Evolutionary conservation across 2,113 vertebrate genomes (phyloP).

Genomic region (Brachyhypopomus gauderio): DNA sequence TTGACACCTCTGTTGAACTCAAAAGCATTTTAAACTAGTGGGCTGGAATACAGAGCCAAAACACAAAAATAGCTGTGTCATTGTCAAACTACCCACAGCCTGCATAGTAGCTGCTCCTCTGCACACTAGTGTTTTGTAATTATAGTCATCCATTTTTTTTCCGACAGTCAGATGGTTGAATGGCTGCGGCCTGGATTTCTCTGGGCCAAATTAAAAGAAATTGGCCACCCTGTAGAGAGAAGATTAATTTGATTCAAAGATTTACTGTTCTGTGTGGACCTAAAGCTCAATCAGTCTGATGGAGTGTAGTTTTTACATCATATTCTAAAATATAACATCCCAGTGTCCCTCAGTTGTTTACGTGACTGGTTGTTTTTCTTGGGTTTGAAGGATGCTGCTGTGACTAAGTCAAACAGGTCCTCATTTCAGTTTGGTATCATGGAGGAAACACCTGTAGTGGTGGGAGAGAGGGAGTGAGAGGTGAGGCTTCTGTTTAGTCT

Average conservation of each 20-base stretch:
- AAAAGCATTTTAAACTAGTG: too few species aligned
- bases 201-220: not conserved
- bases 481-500: too few species aligned
- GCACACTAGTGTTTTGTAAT: not conserved
- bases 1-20: too few species aligned
- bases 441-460: not conserved
- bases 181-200: too few species aligned
- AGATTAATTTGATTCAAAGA: not conserved
- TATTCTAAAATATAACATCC: conserved; percentile 23
- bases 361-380: not conserved
- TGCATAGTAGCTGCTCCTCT: not conserved
- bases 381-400: not conserved
- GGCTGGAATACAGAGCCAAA: not conserved
- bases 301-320: conserved; percentile 12
- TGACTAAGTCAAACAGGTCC: not conserved
- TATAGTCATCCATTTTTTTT: not conserved
- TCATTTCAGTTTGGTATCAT: not conserved
- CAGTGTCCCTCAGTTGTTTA: not conserved
- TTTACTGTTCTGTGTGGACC: conserved; percentile 1
- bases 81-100: not conserved
- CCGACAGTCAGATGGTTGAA: not conserved
- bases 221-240: not conserved
- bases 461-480: too few species aligned
- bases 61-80: not conserved
- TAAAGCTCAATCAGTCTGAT: conserved; percentile 11